A percentile compares a stretch with the other conserved stretches of the same genome.
Conservation (phyloP, 2,888 invertebrate species). For the Eurois occulta region DNA sequence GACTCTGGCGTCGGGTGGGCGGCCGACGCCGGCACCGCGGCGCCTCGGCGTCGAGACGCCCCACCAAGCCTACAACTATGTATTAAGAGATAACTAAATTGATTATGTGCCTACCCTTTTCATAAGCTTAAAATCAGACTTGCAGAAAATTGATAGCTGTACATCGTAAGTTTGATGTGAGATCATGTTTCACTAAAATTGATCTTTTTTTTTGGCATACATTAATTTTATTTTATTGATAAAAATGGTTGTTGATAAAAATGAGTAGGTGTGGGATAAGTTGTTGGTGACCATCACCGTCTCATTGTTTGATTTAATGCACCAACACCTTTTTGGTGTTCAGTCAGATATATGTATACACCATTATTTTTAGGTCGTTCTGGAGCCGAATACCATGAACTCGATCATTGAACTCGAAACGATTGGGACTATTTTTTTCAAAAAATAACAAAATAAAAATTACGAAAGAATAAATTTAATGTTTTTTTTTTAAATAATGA, state of each 20-base stretch:
- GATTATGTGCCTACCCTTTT: conserved; percentile 14
- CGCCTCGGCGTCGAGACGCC: conserved; percentile 73
- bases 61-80: conserved; percentile 62
- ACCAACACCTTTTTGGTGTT: too few relatives aligned
- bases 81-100: conserved; percentile 59
- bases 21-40: conserved; percentile 57
- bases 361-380: too few relatives aligned
- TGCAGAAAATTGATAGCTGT: conserved; percentile 9
- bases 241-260: not conserved
- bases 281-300: too few relatives aligned
- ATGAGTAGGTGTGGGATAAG: not conserved
- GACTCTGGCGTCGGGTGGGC: conserved; percentile 66
- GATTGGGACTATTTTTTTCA: too few relatives aligned
- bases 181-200: not conserved
- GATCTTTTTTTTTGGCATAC: not conserved
- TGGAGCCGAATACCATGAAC: too few relatives aligned
- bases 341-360: too few relatives aligned
- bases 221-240: not conserved
- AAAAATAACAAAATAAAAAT: too few relatives aligned
- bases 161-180: not conserved
- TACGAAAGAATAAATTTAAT: too few relatives aligned
- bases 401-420: too few relatives aligned
- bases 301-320: not conserved
- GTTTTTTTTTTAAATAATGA: too few relatives aligned
- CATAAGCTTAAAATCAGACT: conserved; percentile 13